Evolutionary conservation across 2,797 vertebrate genomes (phyloP).

Genomic region (Smutsia gigantea): DNA sequence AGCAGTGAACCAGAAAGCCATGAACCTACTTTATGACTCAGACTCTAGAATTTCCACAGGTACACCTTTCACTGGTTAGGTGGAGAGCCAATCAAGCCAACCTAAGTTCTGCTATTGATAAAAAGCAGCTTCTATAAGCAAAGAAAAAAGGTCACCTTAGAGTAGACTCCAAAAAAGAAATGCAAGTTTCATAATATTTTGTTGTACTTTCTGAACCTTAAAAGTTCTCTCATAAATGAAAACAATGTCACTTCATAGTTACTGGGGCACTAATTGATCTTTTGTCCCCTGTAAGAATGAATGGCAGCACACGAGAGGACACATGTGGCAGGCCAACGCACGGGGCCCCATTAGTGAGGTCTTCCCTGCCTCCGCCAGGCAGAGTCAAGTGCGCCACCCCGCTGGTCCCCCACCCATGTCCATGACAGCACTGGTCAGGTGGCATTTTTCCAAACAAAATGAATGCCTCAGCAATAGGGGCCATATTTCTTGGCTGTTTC

Average conservation of each 20-base stretch:
- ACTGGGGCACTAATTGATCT: background rate
- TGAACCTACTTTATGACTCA: background rate
- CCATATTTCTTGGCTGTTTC: background rate
- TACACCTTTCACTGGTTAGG: background rate
- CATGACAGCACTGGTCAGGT: background rate
- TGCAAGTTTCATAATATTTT: background rate
- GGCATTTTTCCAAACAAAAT: background rate
- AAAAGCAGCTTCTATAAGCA: slow-evolving; percentile 32
- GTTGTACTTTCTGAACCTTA: slow-evolving; percentile 40
- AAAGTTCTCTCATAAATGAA: background rate
- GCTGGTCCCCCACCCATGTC: background rate
- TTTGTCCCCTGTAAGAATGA: background rate
- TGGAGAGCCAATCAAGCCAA: background rate
- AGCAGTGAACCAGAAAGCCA: background rate
- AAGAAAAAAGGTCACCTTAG: background rate
- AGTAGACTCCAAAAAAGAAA: slow-evolving; percentile 28
- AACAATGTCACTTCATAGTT: background rate
- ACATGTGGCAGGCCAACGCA: background rate
- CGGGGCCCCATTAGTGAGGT: background rate
- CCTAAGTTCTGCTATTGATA: background rate
- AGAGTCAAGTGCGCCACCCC: background rate
- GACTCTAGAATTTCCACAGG: background rate
- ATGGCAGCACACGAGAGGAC: background rate
- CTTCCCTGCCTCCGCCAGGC: background rate
- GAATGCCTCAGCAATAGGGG: background rate